Evolutionary conservation across 2,113 vertebrate species (phyloP), one percentile per base, ranked within the genome.

Genomic region (Zapornia atra): DNA sequence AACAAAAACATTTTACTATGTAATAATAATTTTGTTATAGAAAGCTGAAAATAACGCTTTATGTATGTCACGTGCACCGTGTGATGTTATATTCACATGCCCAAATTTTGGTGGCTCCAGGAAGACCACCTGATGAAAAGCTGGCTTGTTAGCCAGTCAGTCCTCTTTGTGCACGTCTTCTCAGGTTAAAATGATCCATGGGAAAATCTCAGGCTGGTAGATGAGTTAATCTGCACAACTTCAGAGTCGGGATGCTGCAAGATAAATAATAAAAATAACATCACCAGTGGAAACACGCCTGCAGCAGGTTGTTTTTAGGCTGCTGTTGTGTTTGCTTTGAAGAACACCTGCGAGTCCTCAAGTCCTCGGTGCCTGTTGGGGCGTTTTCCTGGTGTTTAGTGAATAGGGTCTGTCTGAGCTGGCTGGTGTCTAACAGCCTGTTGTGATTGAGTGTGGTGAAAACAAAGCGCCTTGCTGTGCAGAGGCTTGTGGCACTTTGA

Each of bases 241-340:
- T 48, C 4, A 12, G 5, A 14, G 46, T 44, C 14, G 6, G 36
- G 5, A 10, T 22, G 75, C 15, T 14, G 12, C n/a, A 1, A 0
- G 10, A 6, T 15, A 9, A 9, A 3, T 1, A 10, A 3, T 1
- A 20, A 4, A 8, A 9, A 34, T 5, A 10, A 1, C 8, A 26
- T 16, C 59, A 15, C 51, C 53, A 5, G 0, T 2, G 11, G 31
- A 14, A 44, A 6, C 3, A 1, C 14, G 36, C 7, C 48, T 17
- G 53, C 6, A 18, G 68, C 70, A 15, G 57, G 10, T 28, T n/a
- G 73, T 2, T 31, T 29, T 20, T 12, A 12, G 25, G 25, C 15
- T 26, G 38, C 63, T n/a, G 53, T 0, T 50, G 24, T 26, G 33
- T 53, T 50, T 38, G 60, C 87, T 79, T 18, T 12, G 3, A 33